Evolutionary conservation across 1,140 invertebrate genomes (phyloP).

Genomic region (Uloborus diversus): DNA sequence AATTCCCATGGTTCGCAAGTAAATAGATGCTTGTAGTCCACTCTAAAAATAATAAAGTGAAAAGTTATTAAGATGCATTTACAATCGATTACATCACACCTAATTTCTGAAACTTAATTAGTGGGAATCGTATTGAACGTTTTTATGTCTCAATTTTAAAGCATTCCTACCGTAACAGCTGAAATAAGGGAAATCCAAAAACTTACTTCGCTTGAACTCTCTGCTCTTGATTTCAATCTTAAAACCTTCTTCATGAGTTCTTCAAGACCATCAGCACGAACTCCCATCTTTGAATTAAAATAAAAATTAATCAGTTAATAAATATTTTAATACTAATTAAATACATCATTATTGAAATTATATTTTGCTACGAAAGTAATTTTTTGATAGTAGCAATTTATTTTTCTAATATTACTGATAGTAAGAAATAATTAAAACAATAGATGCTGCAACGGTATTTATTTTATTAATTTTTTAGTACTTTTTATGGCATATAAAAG

Average conservation of each 20-base stretch:
- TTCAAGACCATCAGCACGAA: slow-evolving; percentile 88
- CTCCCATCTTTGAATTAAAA: slow-evolving; percentile 69
- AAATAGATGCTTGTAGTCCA: slow-evolving; percentile 3
- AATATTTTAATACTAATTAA: too few relatives aligned
- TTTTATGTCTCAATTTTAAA: neutral
- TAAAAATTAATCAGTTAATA: neutral
- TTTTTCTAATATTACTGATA: too few relatives aligned
- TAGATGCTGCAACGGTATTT: too few relatives aligned
- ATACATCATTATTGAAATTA: too few relatives aligned
- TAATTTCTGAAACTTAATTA: neutral
- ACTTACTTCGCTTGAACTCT: slow-evolving; percentile 6
- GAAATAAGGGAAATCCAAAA: too few relatives aligned
- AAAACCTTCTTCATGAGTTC: neutral
- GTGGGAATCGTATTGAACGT: neutral
- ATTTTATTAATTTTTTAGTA: too few relatives aligned
- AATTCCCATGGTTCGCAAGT: slow-evolving; percentile 1
- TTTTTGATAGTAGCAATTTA: too few relatives aligned
- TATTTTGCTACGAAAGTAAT: too few relatives aligned
- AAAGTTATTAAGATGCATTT: neutral
- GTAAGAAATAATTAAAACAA: too few relatives aligned
- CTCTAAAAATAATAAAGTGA: too few relatives aligned
- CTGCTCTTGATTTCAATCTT: neutral
- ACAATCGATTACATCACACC: neutral
- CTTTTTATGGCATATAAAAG: too few relatives aligned
- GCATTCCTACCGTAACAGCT: too few relatives aligned